Conservation (phyloP, 2,888 invertebrate species). For the Perizoma flavofasciatum region DNA sequence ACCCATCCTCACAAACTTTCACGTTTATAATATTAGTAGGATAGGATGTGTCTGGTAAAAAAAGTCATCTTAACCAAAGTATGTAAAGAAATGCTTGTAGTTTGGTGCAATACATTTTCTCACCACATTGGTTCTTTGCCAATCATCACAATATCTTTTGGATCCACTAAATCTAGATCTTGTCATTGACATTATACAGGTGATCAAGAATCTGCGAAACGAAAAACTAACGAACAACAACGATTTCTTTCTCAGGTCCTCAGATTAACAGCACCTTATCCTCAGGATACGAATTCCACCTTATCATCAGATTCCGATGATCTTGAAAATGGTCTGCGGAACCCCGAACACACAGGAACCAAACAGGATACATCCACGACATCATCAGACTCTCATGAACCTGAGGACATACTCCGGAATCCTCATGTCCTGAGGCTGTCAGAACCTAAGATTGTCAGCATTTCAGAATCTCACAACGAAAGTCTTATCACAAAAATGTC, state of each 20-base stretch:
- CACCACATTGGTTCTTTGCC: no score
- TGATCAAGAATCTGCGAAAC: no score
- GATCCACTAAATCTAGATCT: no score
- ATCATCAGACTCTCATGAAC: neutral
- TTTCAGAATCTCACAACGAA: slow-evolving; percentile 36
- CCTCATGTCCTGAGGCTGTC: slow-evolving; percentile 16
- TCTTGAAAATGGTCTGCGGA: neutral
- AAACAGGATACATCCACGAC: neutral
- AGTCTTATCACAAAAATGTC: slow-evolving; percentile 60
- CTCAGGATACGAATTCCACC: slow-evolving; percentile 11
- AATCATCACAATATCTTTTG: no score
- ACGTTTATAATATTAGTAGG: no score
- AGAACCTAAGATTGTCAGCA: slow-evolving; percentile 1
- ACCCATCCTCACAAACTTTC: no score
- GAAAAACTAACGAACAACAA: no score
- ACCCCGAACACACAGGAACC: slow-evolving; percentile 2
- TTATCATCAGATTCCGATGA: slow-evolving; percentile 20
- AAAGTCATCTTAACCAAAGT: no score
- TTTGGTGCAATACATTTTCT: no score
- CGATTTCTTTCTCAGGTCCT: slow-evolving; percentile 9
- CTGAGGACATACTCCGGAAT: neutral
- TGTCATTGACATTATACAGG: no score
- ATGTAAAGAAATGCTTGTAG: no score
- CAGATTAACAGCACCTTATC: slow-evolving; percentile 13
- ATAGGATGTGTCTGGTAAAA: no score